These are phyloP conservation scores for Condylura cristata DNA, from an alignment of 2,113 vertebrate genomes.

Conservation along the genomic window DNA sequence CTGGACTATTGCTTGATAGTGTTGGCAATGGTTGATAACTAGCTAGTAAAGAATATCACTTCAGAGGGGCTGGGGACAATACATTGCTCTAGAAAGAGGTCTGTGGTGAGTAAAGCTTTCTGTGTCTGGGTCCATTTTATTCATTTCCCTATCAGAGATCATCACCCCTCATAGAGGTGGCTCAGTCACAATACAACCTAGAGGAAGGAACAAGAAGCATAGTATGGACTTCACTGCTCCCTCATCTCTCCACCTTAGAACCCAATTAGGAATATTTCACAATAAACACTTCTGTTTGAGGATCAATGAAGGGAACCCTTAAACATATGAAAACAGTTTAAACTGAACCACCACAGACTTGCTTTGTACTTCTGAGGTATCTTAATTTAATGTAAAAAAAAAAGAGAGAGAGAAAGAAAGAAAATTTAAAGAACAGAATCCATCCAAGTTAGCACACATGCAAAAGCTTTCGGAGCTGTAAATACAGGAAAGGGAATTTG, in stretches of 20 bases:
- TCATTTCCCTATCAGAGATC: constrained; percentile 20
- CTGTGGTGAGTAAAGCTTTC: neutral
- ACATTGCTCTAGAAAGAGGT: neutral
- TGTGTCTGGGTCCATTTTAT: neutral
- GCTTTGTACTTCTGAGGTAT: constrained; percentile 39
- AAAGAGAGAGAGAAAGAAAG: too few species aligned
- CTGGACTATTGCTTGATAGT: neutral
- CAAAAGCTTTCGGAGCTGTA: neutral
- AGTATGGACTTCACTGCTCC: neutral
- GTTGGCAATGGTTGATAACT: neutral
- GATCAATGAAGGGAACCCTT: constrained; percentile 9
- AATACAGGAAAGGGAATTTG: constrained; percentile 23
- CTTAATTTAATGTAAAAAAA: constrained; percentile 15
- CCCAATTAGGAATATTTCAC: constrained; percentile 15
- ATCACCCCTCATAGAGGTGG: neutral
- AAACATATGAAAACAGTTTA: constrained; percentile 43
- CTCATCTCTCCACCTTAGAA: neutral
- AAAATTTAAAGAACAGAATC: neutral
- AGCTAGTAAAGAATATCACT: constrained; percentile 19
- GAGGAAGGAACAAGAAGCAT: neutral
- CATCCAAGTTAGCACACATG: neutral
- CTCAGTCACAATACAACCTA: constrained; percentile 3
- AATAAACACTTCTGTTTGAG: neutral
- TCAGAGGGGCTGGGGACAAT: neutral
- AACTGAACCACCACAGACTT: constrained; percentile 28